These are phyloP conservation scores for Oscheius sp. DNA, from an alignment of 2,888 invertebrate genomes.

Conservation along the genomic window DNA sequence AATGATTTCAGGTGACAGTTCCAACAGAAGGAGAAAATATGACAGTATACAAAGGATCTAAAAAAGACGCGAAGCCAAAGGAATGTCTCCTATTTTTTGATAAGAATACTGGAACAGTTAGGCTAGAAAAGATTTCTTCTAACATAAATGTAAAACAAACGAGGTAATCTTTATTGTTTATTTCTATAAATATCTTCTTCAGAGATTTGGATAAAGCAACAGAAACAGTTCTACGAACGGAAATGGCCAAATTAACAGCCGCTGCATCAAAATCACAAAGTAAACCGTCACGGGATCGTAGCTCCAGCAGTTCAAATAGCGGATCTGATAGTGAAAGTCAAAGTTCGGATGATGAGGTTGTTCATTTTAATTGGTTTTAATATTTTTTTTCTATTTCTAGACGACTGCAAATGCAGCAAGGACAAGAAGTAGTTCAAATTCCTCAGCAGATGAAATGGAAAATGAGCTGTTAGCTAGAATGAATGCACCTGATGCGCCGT, in stretches of 20 bases:
- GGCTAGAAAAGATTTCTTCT: constrained; percentile 64
- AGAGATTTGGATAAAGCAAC: constrained; percentile 33
- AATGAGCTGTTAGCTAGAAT: not conserved
- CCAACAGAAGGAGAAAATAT: constrained; percentile 61
- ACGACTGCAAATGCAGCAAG: constrained; percentile 3
- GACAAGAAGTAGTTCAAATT: constrained; percentile 18
- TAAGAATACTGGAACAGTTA: constrained; percentile 54
- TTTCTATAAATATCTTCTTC: not conserved
- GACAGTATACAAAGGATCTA: constrained; percentile 68
- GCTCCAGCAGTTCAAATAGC: constrained; percentile 30
- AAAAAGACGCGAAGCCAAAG: constrained; percentile 66
- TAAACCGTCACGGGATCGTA: constrained; percentile 7
- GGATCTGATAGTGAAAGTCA: constrained; percentile 36
- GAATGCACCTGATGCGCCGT: constrained; percentile 3
- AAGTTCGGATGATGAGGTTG: constrained; percentile 32
- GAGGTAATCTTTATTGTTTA: constrained; percentile 45
- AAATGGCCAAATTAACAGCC: constrained; percentile 29
- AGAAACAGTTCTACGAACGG: constrained; percentile 26
- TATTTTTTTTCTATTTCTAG: not conserved
- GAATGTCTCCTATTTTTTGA: constrained; percentile 70
- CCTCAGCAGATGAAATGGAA: constrained; percentile 23
- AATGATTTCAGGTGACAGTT: constrained; percentile 54
- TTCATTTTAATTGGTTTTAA: not conserved
- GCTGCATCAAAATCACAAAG: not conserved
- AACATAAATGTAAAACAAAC: constrained; percentile 69